Conservation (phyloP, 2,888 invertebrate genomes). For the Scrobipalpa atriplicella region DNA sequence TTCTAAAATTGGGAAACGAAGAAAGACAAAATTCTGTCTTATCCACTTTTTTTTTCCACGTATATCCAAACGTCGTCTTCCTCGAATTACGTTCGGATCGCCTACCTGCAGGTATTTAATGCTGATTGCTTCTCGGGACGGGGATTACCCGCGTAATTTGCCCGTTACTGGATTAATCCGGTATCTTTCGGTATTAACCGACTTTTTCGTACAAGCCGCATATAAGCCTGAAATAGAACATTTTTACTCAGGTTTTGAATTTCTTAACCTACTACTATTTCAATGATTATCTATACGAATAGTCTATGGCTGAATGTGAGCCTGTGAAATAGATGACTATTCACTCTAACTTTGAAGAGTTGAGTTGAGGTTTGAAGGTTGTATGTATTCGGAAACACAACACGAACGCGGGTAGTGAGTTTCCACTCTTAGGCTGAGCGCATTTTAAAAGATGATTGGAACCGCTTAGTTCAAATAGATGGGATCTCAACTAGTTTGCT, state of each 20-base stretch:
- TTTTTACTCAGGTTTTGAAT: not conserved
- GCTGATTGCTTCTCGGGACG: slow-evolving; percentile 56
- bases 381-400: too few relatives aligned
- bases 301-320: too few relatives aligned
- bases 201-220: slow-evolving; percentile 40
- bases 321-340: too few relatives aligned
- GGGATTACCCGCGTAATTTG: slow-evolving; percentile 61
- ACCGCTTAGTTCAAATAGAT: too few relatives aligned
- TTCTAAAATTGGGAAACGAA: not conserved
- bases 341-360: too few relatives aligned
- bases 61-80: slow-evolving; percentile 26
- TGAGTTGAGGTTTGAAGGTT: too few relatives aligned
- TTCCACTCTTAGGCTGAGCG: too few relatives aligned
- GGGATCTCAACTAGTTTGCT: too few relatives aligned
- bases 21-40: not conserved
- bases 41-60: not conserved
- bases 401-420: too few relatives aligned
- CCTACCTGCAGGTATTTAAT: slow-evolving; percentile 52
- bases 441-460: too few relatives aligned
- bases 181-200: slow-evolving; percentile 48
- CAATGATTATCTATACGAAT: too few relatives aligned
- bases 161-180: slow-evolving; percentile 57
- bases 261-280: too few relatives aligned
- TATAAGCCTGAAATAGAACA: slow-evolving; percentile 32
- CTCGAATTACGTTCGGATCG: slow-evolving; percentile 35